phyloP scores from a whole-genome alignment of 2,888 invertebrate genomes.

The Philereme transversata region DNA sequence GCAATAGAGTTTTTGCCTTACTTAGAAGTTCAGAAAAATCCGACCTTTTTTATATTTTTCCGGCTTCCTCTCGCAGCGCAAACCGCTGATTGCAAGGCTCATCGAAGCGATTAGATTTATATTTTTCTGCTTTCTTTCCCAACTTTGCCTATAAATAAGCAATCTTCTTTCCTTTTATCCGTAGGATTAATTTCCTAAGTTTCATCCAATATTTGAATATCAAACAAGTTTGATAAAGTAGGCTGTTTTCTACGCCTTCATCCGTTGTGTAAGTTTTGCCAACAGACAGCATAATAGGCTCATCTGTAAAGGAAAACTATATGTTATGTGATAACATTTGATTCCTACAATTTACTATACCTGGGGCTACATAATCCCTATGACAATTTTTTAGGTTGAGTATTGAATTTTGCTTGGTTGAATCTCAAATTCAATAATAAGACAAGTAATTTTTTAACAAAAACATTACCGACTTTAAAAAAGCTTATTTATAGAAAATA shows the following conservation, averaged over 20 bases:
- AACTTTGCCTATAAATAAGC: slow-evolving; percentile 39
- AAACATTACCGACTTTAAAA: too few species aligned
- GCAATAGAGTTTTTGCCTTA: too few species aligned
- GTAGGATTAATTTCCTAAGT: slow-evolving; percentile 30
- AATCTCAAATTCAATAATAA: too few species aligned
- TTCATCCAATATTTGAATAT: slow-evolving; percentile 28
- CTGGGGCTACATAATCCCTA: too few species aligned
- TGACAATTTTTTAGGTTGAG: too few species aligned
- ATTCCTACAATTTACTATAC: too few species aligned
- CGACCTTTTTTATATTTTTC: not conserved
- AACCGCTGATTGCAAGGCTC: slow-evolving; percentile 40
- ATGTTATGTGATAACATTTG: too few species aligned
- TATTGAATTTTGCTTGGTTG: too few species aligned
- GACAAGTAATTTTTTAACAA: too few species aligned
- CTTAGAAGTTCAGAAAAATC: too few species aligned
- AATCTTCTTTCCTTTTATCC: slow-evolving; percentile 36
- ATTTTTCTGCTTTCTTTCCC: slow-evolving; percentile 47
- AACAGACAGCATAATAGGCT: slow-evolving; percentile 1
- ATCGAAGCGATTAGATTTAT: slow-evolving; percentile 44
- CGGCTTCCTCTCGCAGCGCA: slow-evolving; percentile 2
- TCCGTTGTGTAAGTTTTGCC: slow-evolving; percentile 24
- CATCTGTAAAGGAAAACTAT: not conserved
- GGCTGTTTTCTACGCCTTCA: slow-evolving; percentile 26
- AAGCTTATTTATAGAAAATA: too few species aligned
- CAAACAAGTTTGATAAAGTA: slow-evolving; percentile 31